phyloP scores from a whole-genome alignment of 1,140 invertebrate species.

The Bombyx mori region ASM3026992v2 NC_085125.1:4782001-4782500 shows the following conservation, averaged over 20 bases:
- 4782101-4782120: too few species aligned
- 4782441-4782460: constrained; percentile 98
- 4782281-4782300: constrained; percentile 21
- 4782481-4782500: constrained; percentile 98
- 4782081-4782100: too few species aligned
- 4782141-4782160: too few species aligned
- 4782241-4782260: constrained; percentile 46
- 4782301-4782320: constrained; percentile 62
- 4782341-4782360: constrained; percentile 45
- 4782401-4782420: constrained; percentile 35
- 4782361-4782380: constrained; percentile 61
- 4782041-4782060: too few species aligned
- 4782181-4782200: too few species aligned
- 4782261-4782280: constrained; percentile 9
- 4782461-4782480: constrained; percentile 99
- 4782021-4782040: too few species aligned
- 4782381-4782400: constrained; percentile 20
- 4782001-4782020: too few species aligned
- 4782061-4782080: too few species aligned
- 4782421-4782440: constrained; percentile 97
- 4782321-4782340: constrained; percentile 53
- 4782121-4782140: too few species aligned
- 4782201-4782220: background rate
- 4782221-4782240: constrained; percentile 17
- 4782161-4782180: too few species aligned